These are phyloP conservation scores for Chelonus insularis DNA, from an alignment of 1,140 invertebrate genomes.

Conservation along the genomic window DNA sequence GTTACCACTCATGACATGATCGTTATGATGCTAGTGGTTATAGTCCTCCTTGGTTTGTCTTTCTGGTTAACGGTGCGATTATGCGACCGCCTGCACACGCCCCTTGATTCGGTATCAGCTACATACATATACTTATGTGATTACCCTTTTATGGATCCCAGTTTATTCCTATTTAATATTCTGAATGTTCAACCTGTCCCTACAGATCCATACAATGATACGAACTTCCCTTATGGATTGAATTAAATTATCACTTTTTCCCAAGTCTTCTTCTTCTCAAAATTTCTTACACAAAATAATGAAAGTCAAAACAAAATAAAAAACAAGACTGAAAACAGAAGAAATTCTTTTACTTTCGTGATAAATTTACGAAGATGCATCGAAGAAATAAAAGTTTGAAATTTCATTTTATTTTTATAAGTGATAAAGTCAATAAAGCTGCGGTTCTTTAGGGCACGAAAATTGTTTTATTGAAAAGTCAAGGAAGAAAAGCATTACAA, in stretches of 20 bases:
- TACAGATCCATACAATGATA: neutral
- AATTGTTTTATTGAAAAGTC: slow-evolving; percentile 16
- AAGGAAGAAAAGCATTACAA: neutral
- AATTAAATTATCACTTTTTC: no score
- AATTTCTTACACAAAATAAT: no score
- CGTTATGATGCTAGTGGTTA: neutral
- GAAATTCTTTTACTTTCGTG: no score
- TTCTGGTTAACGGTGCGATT: slow-evolving; percentile 34
- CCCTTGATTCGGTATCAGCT: slow-evolving; percentile 15
- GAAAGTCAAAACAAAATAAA: no score
- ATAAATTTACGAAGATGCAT: neutral
- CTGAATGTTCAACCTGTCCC: neutral
- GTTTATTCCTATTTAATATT: neutral
- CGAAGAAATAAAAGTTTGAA: neutral
- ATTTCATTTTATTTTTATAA: neutral
- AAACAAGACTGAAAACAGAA: no score
- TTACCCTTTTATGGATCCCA: neutral
- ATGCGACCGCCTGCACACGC: slow-evolving; percentile 32
- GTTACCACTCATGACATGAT: no score
- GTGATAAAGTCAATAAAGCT: no score
- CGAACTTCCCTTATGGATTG: neutral
- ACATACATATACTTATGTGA: neutral
- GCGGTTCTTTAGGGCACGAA: no score
- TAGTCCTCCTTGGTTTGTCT: slow-evolving; percentile 28
- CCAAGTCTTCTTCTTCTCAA: no score